phyloP scores from a whole-genome alignment of 2,888 invertebrate species.

The Andricus quercusramuli region DNA sequence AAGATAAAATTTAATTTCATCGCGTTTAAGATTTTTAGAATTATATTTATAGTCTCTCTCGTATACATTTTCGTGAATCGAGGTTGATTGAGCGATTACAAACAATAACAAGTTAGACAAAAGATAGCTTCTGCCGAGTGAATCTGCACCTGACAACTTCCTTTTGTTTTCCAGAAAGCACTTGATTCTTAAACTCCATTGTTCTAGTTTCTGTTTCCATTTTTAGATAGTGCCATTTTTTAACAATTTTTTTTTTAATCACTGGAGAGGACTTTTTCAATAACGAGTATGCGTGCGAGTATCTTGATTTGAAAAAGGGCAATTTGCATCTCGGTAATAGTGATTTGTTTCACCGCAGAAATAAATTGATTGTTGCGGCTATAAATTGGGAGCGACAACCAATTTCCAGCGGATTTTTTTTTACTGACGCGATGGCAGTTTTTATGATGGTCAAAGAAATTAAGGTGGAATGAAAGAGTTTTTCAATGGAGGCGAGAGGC shows the following conservation, averaged over 20 bases:
- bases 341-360: constrained; percentile 5
- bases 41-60: no score
- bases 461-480: constrained; percentile 8
- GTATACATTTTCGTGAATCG: no score
- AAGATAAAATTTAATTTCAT: neutral
- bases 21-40: no score
- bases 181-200: constrained; percentile 11
- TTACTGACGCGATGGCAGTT: constrained; percentile 3
- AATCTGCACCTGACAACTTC: constrained; percentile 2
- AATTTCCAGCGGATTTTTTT: constrained; percentile 27
- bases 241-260: neutral
- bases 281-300: neutral
- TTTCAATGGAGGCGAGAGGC: neutral
- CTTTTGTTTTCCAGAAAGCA: neutral
- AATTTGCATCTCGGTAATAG: constrained; percentile 25
- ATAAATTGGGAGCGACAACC: constrained; percentile 20
- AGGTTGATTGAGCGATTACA: neutral
- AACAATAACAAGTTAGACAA: neutral
- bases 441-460: constrained; percentile 6
- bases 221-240: neutral
- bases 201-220: neutral
- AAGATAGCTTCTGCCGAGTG: neutral
- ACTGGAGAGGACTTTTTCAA: neutral
- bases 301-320: constrained; percentile 9
- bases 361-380: constrained; percentile 31